phyloP scores from a whole-genome alignment of 2,113 vertebrate species.

The Ivindomyrus marchei region DNA sequence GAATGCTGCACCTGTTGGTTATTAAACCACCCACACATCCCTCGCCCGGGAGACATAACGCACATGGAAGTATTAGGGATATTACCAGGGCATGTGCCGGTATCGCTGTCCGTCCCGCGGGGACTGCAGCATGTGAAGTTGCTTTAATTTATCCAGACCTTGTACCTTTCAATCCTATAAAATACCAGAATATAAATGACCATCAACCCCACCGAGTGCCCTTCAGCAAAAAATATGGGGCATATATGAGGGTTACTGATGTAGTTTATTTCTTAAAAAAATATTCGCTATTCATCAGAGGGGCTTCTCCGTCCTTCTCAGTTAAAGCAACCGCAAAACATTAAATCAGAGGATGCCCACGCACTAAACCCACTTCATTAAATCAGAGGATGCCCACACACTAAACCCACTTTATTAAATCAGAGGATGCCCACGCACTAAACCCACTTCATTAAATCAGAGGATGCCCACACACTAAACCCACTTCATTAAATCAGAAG shows the following conservation, averaged over 20 bases:
- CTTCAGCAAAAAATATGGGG: background rate
- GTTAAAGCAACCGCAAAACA: background rate
- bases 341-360: background rate
- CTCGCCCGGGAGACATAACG: background rate
- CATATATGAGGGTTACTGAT: background rate
- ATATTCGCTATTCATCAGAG: background rate
- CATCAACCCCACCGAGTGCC: background rate
- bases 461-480: background rate
- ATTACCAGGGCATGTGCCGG: background rate
- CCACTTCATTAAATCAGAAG: no score
- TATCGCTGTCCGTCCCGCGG: background rate
- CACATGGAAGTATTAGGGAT: background rate
- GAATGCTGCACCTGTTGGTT: background rate
- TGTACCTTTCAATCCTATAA: slow-evolving; percentile 6
- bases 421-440: background rate
- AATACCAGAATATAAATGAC: background rate
- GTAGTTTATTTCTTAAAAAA: background rate
- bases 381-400: background rate
- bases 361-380: background rate
- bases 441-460: background rate
- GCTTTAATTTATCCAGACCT: background rate
- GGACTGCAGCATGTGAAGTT: background rate
- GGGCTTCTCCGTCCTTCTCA: background rate
- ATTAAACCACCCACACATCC: background rate
- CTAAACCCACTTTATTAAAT: background rate